phyloP scores from a whole-genome alignment of 2,113 vertebrate species.

The Dicaeum eximium region DNA sequence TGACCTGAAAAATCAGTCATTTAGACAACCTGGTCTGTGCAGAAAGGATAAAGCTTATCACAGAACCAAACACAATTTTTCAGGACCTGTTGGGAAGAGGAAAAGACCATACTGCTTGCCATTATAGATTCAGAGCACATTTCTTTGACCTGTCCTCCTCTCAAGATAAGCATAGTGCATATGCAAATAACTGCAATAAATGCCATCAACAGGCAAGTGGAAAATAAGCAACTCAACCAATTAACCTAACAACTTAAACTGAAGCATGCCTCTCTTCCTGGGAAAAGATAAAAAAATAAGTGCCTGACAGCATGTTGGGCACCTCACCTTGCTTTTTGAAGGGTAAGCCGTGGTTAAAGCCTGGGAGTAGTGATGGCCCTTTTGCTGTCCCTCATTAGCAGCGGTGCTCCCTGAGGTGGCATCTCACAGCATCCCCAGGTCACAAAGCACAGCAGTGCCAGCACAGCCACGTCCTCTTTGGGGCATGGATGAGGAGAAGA shows the following conservation, averaged over 20 bases:
- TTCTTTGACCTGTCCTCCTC: neutral
- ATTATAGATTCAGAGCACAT: neutral
- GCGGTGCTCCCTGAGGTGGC: neutral
- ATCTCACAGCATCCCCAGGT: neutral
- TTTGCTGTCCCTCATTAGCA: neutral
- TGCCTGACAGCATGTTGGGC: neutral
- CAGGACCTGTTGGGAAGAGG: neutral
- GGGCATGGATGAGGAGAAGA: neutral
- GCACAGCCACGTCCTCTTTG: rapidly evolving
- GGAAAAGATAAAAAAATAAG: neutral
- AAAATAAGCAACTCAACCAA: neutral
- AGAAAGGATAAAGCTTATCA: conserved; percentile 53
- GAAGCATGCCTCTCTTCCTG: neutral
- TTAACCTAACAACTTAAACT: neutral
- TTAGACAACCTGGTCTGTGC: neutral
- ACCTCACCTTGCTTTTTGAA: neutral
- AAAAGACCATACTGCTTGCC: neutral
- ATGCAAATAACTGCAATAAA: neutral
- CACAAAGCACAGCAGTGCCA: neutral
- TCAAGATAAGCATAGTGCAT: neutral
- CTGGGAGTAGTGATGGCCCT: neutral
- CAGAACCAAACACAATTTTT: neutral
- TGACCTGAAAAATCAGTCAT: conserved; percentile 40
- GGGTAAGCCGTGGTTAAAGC: neutral
- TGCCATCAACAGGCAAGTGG: neutral